Evolutionary conservation across 2,797 vertebrate species (phyloP), one percentile per base, ranked within the genome.

Genomic region (Smutsia gigantea): DNA sequence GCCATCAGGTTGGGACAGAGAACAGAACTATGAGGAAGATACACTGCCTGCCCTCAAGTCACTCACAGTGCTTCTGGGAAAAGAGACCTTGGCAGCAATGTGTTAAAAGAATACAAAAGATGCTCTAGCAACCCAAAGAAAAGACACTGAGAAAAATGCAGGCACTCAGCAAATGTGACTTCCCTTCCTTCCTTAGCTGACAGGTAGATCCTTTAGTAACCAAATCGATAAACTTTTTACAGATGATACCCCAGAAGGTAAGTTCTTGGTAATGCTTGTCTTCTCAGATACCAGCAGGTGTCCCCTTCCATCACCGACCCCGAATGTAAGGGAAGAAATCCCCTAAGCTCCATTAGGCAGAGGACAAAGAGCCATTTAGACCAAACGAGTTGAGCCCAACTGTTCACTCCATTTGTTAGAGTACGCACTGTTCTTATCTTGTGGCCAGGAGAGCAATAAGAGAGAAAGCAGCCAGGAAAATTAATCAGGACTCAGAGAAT

Each of bases 361-460:
- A 92, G 71, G 63, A 93, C 55, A 95, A 51, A 82, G 39, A 63
- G 31, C 63, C 92, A 69, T 68, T 90, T 78, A 84, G 39, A 64
- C 79, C 89, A 77, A 96, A 74, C 21, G 82, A 96, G 55, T 93
- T 49, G 82, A 97, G 85, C 55, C 94, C 79, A 96, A 96, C 57
- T 87, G 95, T 96, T 98, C 29, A 0, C 96, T 93, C 72, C 87
- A 96, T 98, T 98, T 85, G 59, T 97, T 97, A 98, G 94, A 87
- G 90, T 89, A 97, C 87, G 89, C 92, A 25, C 81, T 96, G 87
- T 95, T 97, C 95, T 96, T 75, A 93, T 94, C 97, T 95, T 95
- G 93, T 95, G 96, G 96, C 93, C 97, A 97, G 95, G 95, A 96
- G 96, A 98, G 95, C 81, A 84, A 93, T 97, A 97, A 98, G 92